Evolutionary conservation across 2,797 vertebrate genomes (phyloP), one percentile per base, ranked within the genome.

Genomic region (Propithecus perrieri): DNA sequence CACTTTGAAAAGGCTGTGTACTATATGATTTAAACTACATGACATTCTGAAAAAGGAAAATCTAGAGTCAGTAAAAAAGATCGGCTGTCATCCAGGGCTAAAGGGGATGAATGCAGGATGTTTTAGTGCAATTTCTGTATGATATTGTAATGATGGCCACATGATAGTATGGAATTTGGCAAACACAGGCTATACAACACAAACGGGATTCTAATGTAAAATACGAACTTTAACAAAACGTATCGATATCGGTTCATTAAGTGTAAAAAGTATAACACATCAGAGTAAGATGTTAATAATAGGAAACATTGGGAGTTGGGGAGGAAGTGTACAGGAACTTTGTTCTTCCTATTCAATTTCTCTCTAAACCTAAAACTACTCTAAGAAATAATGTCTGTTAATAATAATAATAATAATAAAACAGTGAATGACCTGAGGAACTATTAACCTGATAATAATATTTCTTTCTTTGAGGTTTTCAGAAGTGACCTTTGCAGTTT

Each of bases 11-110:
- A 91, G 35, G 12, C 10, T 80, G 0, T 11, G 2, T 55, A 15
- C 7, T 8, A 0, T 33, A 1, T n/a, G 1, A 46, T n/a, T 53
- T 26, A 30, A 63, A 57, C 20, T 3, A 7, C 6, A 48, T 7
- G 53, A 30, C 30, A 15, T 59, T 78, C 3, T 69, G 50, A 22
- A 50, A 80, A 74, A 46, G 15, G 33, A 2, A 50, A 61, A 88
- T 24, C 78, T 46, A 24, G 13, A 88, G 28, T 4, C 22, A 53
- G 5, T 20, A 26, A 24, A 71, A 43, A 74, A 63, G 30, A 22
- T 10, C 4, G 18, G 6, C 10, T 24, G 4, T 30, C n/a, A 20
- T 41, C 38, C 20, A 15, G 0, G 3, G 24, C 3, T 26, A 3
- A 35, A 26, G 10, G 4, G 15, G 24, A 12, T 4, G 0, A 18